Evolutionary conservation across 1,140 invertebrate species (phyloP).

Genomic region (Cepaea nemoralis): DNA sequence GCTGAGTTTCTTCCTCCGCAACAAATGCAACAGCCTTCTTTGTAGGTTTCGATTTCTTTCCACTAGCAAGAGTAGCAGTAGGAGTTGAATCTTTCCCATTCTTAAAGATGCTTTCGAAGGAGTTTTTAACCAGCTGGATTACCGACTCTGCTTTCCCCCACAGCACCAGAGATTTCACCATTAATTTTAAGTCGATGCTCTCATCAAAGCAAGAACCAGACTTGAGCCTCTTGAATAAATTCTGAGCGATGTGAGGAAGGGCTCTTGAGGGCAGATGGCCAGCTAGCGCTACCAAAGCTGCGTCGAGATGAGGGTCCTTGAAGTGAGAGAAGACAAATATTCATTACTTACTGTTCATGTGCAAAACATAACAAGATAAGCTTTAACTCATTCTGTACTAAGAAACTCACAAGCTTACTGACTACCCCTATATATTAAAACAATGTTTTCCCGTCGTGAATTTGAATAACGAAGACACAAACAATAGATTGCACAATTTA

Average conservation of each 20-base stretch:
- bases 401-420: too few species aligned
- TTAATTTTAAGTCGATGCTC: background rate
- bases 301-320: conserved; percentile 48
- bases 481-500: too few species aligned
- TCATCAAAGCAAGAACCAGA: background rate
- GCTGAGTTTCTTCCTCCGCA: background rate
- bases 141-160: conserved; percentile 27
- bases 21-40: conserved; percentile 16
- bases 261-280: conserved; percentile 51
- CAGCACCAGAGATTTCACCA: conserved; percentile 25
- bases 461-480: too few species aligned
- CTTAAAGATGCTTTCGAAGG: background rate
- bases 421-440: too few species aligned
- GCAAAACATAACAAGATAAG: too few species aligned
- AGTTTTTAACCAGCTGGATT: conserved; percentile 24
- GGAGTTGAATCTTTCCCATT: background rate
- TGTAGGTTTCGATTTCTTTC: background rate
- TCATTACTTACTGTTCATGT: too few species aligned
- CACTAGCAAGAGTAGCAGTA: background rate
- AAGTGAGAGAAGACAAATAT: conserved; percentile 18
- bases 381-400: too few species aligned
- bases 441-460: too few species aligned
- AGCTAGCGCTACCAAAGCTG: conserved; percentile 53
- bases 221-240: conserved; percentile 23
- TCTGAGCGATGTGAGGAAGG: conserved; percentile 51